Evolutionary conservation across 2,797 vertebrate species (phyloP), one percentile per base, ranked within the genome.

Genomic region (Sorex maritimensis): DNA sequence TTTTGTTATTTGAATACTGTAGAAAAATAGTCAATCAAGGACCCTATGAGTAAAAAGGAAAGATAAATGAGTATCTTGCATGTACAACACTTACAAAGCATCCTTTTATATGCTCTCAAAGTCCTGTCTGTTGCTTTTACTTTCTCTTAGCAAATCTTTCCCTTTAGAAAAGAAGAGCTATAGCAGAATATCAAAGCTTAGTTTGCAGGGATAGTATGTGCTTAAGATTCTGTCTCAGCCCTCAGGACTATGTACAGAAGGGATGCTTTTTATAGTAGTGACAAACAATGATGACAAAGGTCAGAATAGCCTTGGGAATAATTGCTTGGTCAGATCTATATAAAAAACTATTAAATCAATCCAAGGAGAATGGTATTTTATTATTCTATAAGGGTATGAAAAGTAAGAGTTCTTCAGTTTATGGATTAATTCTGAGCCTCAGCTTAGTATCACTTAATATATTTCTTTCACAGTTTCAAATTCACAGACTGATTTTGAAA

Each of bases 291-390:
- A 81, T 3, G 2, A 82, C 23, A 87, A 95, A 93, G 89, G 93
- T 89, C 81, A 81, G 74, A 92, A 73, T 63, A 93, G 34, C 84
- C 89, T 95, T 82, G 0, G 46, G 79, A 94, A 91, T 95, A 96
- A 95, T 92, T 93, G 92, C 78, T 86, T 87, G 65, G 67, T 92
- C 71, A 86, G 84, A 97, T 92, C 91, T 94, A 95, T 94, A 95
- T 86, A 93, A 94, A 95, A 96, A 90, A 81, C 94, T 91, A 93
- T 95, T 95, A 92, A 95, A 68, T 95, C 81, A 80, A 9, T 75
- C 72, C 79, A 72, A 26, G 91, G 71, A 95, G 88, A 79, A 75
- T 41, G 82, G 58, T 3, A 86, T 52, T 94, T 79, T 78, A 52
- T 93, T 96, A 86, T 80, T 75, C 79, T 71, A 15, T 86, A 41